Base-by-base conservation (phyloP, 2,888 invertebrate genomes). In the Diogma glabrata region DNA sequence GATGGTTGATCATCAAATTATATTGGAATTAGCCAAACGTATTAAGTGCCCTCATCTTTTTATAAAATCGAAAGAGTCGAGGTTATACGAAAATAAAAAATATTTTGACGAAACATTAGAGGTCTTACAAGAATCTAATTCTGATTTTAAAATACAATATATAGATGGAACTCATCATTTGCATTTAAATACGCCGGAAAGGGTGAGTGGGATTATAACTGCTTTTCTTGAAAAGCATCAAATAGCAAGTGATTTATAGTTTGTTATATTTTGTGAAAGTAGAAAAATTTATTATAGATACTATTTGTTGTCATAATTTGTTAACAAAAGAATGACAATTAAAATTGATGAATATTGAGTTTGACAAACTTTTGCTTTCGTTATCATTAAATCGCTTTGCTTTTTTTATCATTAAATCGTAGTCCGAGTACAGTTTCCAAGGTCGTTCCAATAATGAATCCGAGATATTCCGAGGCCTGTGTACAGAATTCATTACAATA, bases 131-230 rank as follows among this genome's bases (percentile, higher is more conserved):
- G 67, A 70, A 52, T 24, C 16, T 46, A 72, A 78, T 59, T 67
- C 69, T 1, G 70, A 75, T 43, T 82, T 78, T 58, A 75, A 77
- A 60, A 73, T 73, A 54, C 74, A 79, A 51, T 72, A 75, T 54
- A 69, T 87, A 1, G 74, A 79, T n/a, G 86, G 86, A 1, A 75
- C 75, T 3, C 87, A 87, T 69, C 86, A 87, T 64, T 73, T 81
- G n/a, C 87, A 87, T 69, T 73, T 88, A 53, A 82, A 79, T 56
- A 71, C 79, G 57, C 81, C 86, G 2, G 74, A 79, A 60, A 63
- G 63, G 55, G 67, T 84, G 16, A 75, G 76, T 1, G 72, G 74
- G 2, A 62, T 75, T 33, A 72, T 84, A 19, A 71, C 74, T 57
- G 67, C 75, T 2, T 84, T 83, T 62, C 68, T 82, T 47, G 67